Base-by-base conservation (phyloP, 1,140 invertebrate species). In the Drosophila nannoptera region DNA sequence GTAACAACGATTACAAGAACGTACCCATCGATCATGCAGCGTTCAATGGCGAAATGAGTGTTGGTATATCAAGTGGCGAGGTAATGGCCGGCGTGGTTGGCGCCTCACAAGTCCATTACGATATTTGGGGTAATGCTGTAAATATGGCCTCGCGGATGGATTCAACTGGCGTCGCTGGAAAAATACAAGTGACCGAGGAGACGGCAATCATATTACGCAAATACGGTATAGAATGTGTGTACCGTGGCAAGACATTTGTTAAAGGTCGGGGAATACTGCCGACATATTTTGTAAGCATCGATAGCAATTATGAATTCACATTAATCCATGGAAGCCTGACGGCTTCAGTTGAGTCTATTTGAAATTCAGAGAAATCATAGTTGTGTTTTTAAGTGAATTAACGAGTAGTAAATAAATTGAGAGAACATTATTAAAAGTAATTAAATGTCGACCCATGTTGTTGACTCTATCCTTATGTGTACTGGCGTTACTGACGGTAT, bases 111-210 rank as follows among this genome's bases (percentile, higher is more conserved):
- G 96, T 96, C 0, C 91, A 97, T 7, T 90, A 90, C 31, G 89
- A 98, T 89, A 97, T 98, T 75, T 98, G 97, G 97, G 97, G 97
- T 0, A 94, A 98, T 90, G 94, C 96, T 1, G 97, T 98, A 0
- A 98, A 98, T 90, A 95, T 98, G 92, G 96, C 97, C 0, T 97
- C 96, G 5, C 91, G 97, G 68, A 97, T 97, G 95, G 96, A 97
- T 74, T 95, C 94, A 0, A 96, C 94, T 0, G 96, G 96, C 16
- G 88, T 93, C 66, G 90, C 92, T 11, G 95, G 94, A 38, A 92
- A 93, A 86, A 96, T 97, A 77, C 95, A 97, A 87, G 92, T 95
- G 0, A 94, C 95, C 4, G 92, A 94, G 84, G 91, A 93, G 32
- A 95, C 95, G 0, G 94, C 94, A 0, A 77, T 90, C 8, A 91